Evolutionary conservation across 1,140 invertebrate genomes (phyloP).

Genomic region (Neodiprion fabricii): DNA sequence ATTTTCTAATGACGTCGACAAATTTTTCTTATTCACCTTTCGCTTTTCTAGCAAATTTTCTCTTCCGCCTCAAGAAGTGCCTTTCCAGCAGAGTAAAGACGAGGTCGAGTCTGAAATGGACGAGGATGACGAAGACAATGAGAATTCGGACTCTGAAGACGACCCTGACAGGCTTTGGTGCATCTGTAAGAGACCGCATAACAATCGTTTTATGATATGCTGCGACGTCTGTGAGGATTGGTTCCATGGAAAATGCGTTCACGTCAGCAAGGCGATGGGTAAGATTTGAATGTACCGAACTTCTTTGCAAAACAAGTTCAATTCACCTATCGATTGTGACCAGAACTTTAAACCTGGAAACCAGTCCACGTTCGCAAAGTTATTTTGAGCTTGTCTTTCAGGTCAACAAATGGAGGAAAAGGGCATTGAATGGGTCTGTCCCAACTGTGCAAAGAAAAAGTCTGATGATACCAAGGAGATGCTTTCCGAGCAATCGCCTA

Average conservation of each 20-base stretch:
- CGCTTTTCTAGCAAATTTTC: background rate
- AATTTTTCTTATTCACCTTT: too few relatives aligned
- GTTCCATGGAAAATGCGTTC: constrained; percentile 97
- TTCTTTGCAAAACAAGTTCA: background rate
- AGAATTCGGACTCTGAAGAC: constrained; percentile 80
- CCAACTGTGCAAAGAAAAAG: constrained; percentile 78
- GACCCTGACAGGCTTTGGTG: constrained; percentile 96
- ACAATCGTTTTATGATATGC: constrained; percentile 97
- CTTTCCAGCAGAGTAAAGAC: background rate
- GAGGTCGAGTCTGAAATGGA: constrained; percentile 47
- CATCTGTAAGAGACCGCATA: constrained; percentile 93
- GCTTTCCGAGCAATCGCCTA: constrained; percentile 25
- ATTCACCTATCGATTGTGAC: too few relatives aligned
- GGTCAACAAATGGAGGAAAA: constrained; percentile 88
- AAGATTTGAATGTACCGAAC: constrained; percentile 36
- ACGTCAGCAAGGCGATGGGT: constrained; percentile 89
- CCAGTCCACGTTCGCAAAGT: background rate
- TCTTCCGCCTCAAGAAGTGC: background rate
- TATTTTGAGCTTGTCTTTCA: constrained; percentile 24
- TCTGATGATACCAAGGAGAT: constrained; percentile 44
- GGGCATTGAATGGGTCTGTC: constrained; percentile 90
- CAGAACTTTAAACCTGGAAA: background rate
- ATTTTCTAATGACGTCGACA: too few relatives aligned
- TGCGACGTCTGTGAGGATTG: constrained; percentile 96
- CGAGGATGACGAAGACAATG: constrained; percentile 61